Conservation (phyloP, 2,888 invertebrate species). For the Camptogramma bilineatum region DNA sequence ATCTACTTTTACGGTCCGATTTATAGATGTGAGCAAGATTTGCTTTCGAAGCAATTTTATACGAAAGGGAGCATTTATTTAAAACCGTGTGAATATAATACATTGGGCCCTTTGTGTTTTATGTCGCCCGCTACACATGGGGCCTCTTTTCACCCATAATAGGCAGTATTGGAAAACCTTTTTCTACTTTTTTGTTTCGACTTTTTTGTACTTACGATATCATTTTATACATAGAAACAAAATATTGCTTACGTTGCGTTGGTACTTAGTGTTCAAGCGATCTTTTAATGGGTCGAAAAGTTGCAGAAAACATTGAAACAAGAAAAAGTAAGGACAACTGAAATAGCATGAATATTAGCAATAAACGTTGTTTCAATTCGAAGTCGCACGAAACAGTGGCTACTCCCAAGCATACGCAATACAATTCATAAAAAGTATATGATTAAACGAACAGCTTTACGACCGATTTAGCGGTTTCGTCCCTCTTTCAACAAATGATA, state of each 20-base stretch:
- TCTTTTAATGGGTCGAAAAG: background rate
- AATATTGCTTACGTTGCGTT: background rate
- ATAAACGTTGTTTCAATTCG: background rate
- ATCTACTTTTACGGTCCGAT: constrained; percentile 83
- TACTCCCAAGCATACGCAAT: constrained; percentile 4
- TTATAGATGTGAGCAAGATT: constrained; percentile 63
- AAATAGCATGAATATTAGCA: background rate
- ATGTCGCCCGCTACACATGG: constrained; percentile 46
- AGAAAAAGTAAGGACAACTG: background rate
- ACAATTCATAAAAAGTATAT: constrained; percentile 29
- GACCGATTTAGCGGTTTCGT: constrained; percentile 66
- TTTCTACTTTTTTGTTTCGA: constrained; percentile 29
- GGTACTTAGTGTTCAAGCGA: background rate
- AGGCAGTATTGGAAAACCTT: constrained; percentile 22
- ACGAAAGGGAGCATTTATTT: constrained; percentile 56
- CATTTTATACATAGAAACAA: background rate
- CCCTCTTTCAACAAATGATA: constrained; percentile 78
- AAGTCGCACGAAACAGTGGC: background rate
- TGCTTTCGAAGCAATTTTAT: constrained; percentile 25
- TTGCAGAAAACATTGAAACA: background rate
- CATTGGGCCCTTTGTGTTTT: constrained; percentile 16
- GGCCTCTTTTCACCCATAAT: constrained; percentile 44
- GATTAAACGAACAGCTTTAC: constrained; percentile 57
- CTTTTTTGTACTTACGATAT: background rate
- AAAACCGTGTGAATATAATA: constrained; percentile 21